Evolutionary conservation across 2,888 invertebrate genomes (phyloP).

Genomic region (Halocaridina rubra): DNA sequence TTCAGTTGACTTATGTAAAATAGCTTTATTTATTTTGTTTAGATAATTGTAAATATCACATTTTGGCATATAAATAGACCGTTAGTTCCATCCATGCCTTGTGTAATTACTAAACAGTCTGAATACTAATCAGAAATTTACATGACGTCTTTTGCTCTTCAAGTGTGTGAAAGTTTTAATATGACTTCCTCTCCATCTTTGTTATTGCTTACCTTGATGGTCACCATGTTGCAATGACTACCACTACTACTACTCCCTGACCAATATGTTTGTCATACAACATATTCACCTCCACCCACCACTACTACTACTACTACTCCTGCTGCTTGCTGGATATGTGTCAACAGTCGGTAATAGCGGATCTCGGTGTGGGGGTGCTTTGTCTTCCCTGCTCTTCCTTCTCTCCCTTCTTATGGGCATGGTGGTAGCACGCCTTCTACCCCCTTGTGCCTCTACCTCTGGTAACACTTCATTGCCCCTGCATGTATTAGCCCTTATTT

Average conservation of each 20-base stretch:
- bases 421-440: conserved; percentile 34
- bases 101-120: no score
- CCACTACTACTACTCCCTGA: conserved; percentile 31
- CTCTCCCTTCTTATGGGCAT: conserved; percentile 43
- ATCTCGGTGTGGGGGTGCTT: conserved; percentile 22
- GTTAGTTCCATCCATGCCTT: no score
- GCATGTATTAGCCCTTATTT: no score
- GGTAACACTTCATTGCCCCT: conserved; percentile 42
- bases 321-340: conserved; percentile 1
- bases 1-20: no score
- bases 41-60: no score
- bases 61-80: no score
- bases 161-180: background rate
- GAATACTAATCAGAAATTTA: no score
- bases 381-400: conserved; percentile 36
- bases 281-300: background rate
- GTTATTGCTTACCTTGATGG: conserved; percentile 32
- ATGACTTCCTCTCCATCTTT: conserved; percentile 7
- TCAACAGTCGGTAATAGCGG: conserved; percentile 18
- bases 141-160: no score
- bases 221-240: conserved; percentile 11
- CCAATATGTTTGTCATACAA: background rate
- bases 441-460: conserved; percentile 28
- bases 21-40: no score
- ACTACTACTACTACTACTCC: background rate